phyloP scores from a whole-genome alignment of 2,113 vertebrate genomes.

The Arothron firmamentum region DNA sequence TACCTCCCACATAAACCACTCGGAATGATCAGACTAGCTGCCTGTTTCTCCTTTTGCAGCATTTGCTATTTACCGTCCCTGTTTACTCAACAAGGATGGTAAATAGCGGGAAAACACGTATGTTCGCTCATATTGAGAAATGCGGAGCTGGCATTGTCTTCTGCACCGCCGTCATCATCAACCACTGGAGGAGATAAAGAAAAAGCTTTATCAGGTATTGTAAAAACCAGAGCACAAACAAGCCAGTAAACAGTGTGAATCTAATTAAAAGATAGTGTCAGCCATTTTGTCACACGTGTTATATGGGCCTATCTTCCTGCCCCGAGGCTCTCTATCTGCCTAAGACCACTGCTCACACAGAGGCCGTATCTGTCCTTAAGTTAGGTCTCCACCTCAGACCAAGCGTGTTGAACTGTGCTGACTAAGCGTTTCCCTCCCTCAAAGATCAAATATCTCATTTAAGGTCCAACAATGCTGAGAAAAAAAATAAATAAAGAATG shows the following conservation, averaged over 20 bases:
- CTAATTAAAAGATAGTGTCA: conserved; percentile 80
- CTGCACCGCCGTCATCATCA: conserved; percentile 51
- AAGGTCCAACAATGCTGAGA: conserved; percentile 9
- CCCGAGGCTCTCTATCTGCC: conserved; percentile 53
- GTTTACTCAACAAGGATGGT: conserved; percentile 7
- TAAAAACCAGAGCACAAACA: conserved; percentile 68
- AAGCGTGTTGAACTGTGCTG: conserved; percentile 53
- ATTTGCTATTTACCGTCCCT: too few relatives aligned
- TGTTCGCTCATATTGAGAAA: conserved; percentile 13
- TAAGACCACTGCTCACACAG: conserved; percentile 53
- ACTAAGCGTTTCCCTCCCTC: conserved; percentile 4
- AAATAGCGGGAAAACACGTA: not conserved
- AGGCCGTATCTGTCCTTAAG: conserved; percentile 57
- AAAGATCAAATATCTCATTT: conserved; percentile 45
- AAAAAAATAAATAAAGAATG: not conserved
- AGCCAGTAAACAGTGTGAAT: conserved; percentile 72
- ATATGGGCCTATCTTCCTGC: conserved; percentile 49
- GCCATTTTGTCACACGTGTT: conserved; percentile 66
- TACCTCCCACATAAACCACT: conserved; percentile 55
- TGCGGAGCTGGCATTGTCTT: conserved; percentile 6
- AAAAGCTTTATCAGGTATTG: conserved; percentile 58
- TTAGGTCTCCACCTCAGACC: conserved; percentile 49
- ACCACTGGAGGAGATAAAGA: conserved; percentile 48
- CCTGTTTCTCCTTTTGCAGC: conserved; percentile 10
- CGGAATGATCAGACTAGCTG: conserved; percentile 31